These are phyloP conservation scores for Calliopum simillimum DNA, from an alignment of 2,888 invertebrate genomes.

Conservation along the genomic window DNA sequence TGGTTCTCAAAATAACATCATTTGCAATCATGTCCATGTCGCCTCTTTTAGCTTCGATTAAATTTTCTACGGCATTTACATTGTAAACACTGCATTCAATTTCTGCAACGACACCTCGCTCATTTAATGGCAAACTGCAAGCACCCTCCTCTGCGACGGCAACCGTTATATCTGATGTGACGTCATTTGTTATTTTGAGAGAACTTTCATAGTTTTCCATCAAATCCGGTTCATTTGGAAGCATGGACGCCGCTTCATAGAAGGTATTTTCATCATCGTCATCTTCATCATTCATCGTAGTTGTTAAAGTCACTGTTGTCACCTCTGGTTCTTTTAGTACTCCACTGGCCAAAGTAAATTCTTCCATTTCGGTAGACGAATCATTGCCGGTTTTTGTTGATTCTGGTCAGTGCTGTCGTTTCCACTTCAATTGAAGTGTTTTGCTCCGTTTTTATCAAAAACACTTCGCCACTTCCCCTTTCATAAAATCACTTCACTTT, in stretches of 20 bases:
- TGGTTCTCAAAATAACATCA: constrained; percentile 42
- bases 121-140: neutral
- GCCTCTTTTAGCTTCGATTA: neutral
- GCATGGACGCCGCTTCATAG: constrained; percentile 56
- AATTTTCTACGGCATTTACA: constrained; percentile 16
- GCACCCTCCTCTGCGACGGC: constrained; percentile 21
- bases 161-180: constrained; percentile 50
- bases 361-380: constrained; percentile 44
- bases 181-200: constrained; percentile 54
- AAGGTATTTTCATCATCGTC: constrained; percentile 56
- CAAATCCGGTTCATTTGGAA: constrained; percentile 54
- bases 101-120: no score
- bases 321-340: constrained; percentile 31
- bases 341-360: constrained; percentile 35
- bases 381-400: constrained; percentile 38
- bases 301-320: constrained; percentile 18
- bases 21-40: neutral
- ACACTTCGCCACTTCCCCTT: no score
- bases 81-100: neutral
- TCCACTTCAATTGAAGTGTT: no score
- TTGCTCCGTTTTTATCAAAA: no score
- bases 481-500: no score
- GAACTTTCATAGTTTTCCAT: constrained; percentile 54
- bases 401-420: neutral
- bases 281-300: constrained; percentile 46